Evolutionary conservation across 2,888 invertebrate species (phyloP).

Genomic region (Lordiphosa andalusiaca): DNA sequence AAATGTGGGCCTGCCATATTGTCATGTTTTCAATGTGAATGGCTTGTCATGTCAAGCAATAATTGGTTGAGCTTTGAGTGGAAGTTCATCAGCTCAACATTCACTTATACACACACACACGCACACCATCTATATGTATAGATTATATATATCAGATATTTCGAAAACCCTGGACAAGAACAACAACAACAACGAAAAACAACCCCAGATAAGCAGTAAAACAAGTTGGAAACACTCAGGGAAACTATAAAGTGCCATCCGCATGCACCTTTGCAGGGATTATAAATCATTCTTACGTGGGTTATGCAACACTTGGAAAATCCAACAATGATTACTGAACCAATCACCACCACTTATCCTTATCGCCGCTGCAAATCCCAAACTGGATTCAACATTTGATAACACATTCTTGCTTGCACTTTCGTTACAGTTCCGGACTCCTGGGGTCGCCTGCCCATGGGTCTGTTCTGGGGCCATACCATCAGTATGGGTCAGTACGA

Average conservation of each 20-base stretch:
- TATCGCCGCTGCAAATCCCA: slow-evolving; percentile 24
- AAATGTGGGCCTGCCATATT: too few species aligned
- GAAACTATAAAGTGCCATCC: background rate
- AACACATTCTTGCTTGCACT: background rate
- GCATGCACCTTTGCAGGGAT: background rate
- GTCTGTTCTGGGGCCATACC: slow-evolving; percentile 79
- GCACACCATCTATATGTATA: too few species aligned
- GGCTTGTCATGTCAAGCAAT: too few species aligned
- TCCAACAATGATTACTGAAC: slow-evolving; percentile 3
- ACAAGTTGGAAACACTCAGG: too few species aligned
- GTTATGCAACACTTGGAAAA: slow-evolving; percentile 6
- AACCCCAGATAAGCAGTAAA: too few species aligned
- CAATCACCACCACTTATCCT: background rate
- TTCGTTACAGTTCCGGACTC: slow-evolving; percentile 80
- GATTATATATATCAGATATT: too few species aligned
- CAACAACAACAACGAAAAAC: too few species aligned
- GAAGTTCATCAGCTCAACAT: too few species aligned
- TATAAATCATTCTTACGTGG: slow-evolving; percentile 15
- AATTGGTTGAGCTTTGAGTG: too few species aligned
- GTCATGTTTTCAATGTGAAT: too few species aligned
- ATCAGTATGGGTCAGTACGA: slow-evolving; percentile 81
- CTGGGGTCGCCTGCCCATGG: slow-evolving; percentile 80
- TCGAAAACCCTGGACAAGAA: too few species aligned
- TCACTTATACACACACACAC: too few species aligned
- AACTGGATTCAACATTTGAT: background rate